These are phyloP conservation scores for Mirza zaza DNA, from an alignment of 2,113 vertebrate genomes.

Conservation along the genomic window DNA sequence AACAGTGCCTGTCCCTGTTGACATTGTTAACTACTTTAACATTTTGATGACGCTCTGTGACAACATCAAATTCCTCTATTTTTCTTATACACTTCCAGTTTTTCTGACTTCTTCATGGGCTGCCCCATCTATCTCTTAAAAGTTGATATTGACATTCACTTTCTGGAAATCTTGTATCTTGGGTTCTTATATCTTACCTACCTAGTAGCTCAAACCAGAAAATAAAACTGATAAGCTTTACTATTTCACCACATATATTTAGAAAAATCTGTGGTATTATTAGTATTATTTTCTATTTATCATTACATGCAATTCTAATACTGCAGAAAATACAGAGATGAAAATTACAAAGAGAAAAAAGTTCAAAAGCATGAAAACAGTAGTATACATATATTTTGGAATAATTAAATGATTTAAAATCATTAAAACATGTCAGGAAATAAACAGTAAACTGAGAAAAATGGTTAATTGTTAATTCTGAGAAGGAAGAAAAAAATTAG, in stretches of 20 bases:
- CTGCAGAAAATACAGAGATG: neutral
- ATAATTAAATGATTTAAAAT: neutral
- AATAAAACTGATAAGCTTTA: neutral
- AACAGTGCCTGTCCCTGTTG: neutral
- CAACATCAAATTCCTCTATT: neutral
- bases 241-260: neutral
- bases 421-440: slow-evolving; percentile 6
- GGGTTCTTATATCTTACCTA: neutral
- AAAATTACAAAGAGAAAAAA: neutral
- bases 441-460: neutral
- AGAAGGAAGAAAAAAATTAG: neutral
- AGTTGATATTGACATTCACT: neutral
- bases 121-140: neutral
- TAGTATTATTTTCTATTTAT: neutral
- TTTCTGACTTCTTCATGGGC: neutral
- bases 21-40: neutral
- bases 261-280: neutral
- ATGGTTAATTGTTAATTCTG: neutral
- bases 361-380: neutral
- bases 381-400: neutral
- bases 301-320: neutral
- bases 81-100: neutral
- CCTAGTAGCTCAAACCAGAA: neutral
- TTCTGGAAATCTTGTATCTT: neutral
- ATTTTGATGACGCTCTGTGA: neutral